phyloP scores from a whole-genome alignment of 2,888 invertebrate species.

The Pharmacophagus antenor region DNA sequence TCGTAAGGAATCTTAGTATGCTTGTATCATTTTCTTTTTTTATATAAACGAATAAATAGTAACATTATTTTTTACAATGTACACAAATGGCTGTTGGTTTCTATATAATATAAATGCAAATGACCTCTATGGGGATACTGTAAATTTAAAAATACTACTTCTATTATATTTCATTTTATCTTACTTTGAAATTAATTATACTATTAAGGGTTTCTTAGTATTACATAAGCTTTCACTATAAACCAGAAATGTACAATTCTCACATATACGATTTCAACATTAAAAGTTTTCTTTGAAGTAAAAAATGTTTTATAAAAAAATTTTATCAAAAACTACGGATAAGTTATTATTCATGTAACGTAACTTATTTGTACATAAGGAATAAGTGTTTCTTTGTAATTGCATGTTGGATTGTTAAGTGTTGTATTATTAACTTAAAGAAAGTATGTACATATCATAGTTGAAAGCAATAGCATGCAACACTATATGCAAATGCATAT shows the following conservation, averaged over 20 bases:
- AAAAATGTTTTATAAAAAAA: background rate
- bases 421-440: background rate
- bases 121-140: too few relatives aligned
- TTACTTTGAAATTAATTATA: too few relatives aligned
- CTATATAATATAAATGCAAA: too few relatives aligned
- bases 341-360: background rate
- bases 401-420: conserved; percentile 5
- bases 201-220: background rate
- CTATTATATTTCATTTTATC: too few relatives aligned
- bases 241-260: background rate
- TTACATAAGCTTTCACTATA: background rate
- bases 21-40: too few relatives aligned
- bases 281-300: background rate
- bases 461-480: conserved; percentile 2
- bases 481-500: background rate
- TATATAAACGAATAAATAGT: too few relatives aligned
- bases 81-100: too few relatives aligned
- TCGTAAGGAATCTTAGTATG: too few relatives aligned
- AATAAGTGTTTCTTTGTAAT: conserved; percentile 2
- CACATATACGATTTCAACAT: background rate
- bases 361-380: background rate
- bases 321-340: background rate
- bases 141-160: too few relatives aligned
- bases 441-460: background rate
- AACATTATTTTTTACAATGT: too few relatives aligned